These are phyloP conservation scores for Cydia strobilella DNA, from an alignment of 1,140 invertebrate genomes.

Conservation along the genomic window DNA sequence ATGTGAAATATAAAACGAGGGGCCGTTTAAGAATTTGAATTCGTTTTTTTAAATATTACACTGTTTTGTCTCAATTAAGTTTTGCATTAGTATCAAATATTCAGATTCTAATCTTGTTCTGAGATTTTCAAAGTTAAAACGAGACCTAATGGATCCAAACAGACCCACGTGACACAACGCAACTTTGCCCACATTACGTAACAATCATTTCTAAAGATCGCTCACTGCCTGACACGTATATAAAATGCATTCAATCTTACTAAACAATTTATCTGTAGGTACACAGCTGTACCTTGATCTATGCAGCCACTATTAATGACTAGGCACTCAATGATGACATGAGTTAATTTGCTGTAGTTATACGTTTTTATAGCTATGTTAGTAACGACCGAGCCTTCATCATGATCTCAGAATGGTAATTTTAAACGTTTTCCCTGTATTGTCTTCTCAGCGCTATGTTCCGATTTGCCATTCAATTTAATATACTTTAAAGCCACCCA, in stretches of 20 bases:
- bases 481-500: no score
- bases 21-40: no score
- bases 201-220: slow-evolving; percentile 7
- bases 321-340: neutral
- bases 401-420: neutral
- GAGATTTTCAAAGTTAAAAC: no score
- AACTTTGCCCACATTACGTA: neutral
- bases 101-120: no score
- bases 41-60: no score
- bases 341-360: neutral
- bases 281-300: slow-evolving; percentile 14
- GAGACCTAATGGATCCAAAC: neutral
- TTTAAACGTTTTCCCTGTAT: slow-evolving; percentile 10
- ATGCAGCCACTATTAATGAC: neutral
- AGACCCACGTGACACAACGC: neutral
- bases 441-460: neutral
- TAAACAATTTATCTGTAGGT: neutral
- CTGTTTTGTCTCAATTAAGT: no score
- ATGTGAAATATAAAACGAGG: no score
- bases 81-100: no score
- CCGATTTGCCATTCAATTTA: neutral
- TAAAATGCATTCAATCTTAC: neutral
- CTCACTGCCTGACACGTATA: neutral
- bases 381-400: slow-evolving; percentile 5
- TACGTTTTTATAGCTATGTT: neutral